A percentile compares a stretch with the other conserved stretches of the same genome.
phyloP scores from a whole-genome alignment of 2,797 vertebrate genomes.

The Graptemys geographica region DNA sequence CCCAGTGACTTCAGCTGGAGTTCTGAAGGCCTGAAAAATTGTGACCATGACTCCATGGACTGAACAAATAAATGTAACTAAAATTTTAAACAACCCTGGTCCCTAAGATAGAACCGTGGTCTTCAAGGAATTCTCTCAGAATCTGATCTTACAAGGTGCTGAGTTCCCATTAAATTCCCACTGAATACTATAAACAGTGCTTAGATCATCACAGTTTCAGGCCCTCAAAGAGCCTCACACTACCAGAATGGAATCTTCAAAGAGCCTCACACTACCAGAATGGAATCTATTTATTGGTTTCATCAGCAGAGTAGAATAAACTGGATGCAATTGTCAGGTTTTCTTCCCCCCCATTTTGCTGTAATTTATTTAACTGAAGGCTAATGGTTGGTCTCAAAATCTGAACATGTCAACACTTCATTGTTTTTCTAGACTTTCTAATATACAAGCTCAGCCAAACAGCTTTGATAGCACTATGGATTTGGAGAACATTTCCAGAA shows the following conservation, averaged over 20 bases:
- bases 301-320: not conserved
- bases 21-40: not conserved
- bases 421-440: not conserved
- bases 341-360: not conserved
- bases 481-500: slow-evolving; percentile 4
- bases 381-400: not conserved
- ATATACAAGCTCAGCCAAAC: not conserved
- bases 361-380: not conserved
- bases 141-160: not conserved
- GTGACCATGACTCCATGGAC: not conserved
- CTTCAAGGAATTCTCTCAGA: not conserved
- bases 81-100: not conserved
- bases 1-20: rapidly evolving
- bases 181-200: not conserved
- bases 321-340: not conserved
- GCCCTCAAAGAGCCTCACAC: not conserved
- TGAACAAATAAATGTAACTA: not conserved
- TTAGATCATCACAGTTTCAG: not conserved
- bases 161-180: not conserved
- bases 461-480: not conserved
- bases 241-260: not conserved
- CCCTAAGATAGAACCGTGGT: not conserved
- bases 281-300: not conserved
- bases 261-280: not conserved
- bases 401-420: not conserved